A percentile compares a stretch with the other conserved stretches of the same genome.
These are phyloP conservation scores for Daphoenositta chrysoptera DNA, from an alignment of 2,113 vertebrate genomes.

Conservation along the genomic window DNA sequence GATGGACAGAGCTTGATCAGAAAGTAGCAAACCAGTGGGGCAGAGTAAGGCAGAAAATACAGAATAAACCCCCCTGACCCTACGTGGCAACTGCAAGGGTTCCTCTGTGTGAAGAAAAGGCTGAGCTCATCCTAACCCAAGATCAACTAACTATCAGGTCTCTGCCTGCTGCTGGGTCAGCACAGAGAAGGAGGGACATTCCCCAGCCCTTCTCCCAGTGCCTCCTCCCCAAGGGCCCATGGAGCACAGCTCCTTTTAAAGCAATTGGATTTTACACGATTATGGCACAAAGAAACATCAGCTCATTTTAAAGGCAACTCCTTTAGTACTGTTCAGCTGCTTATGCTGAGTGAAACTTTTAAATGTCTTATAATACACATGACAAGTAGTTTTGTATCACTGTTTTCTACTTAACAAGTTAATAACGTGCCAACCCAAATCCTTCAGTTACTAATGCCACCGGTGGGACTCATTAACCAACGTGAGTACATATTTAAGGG, in stretches of 20 bases:
- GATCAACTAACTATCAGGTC: neutral
- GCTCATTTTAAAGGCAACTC: neutral
- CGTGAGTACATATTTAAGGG: conserved; percentile 63
- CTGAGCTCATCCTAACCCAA: neutral
- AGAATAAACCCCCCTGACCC: neutral
- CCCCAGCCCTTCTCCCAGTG: neutral
- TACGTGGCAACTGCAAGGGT: accelerated
- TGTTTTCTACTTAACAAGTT: conserved; percentile 70
- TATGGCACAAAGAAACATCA: neutral
- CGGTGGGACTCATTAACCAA: conserved; percentile 67
- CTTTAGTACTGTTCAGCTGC: conserved; percentile 3
- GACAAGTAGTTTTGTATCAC: conserved; percentile 58
- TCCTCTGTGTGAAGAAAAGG: neutral
- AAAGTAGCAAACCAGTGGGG: neutral
- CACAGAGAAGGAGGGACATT: neutral
- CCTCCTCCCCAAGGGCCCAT: neutral
- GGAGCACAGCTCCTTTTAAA: neutral
- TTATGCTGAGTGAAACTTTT: conserved; percentile 47
- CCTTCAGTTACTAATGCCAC: conserved; percentile 65
- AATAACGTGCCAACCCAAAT: conserved; percentile 65
- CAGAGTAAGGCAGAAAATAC: neutral
- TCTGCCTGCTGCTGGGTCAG: neutral
- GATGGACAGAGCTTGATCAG: neutral
- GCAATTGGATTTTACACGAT: neutral
- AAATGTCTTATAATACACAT: conserved; percentile 49